These are phyloP conservation scores for Dermochelys coriacea DNA, from an alignment of 2,797 vertebrate species.

Conservation along the genomic window DNA sequence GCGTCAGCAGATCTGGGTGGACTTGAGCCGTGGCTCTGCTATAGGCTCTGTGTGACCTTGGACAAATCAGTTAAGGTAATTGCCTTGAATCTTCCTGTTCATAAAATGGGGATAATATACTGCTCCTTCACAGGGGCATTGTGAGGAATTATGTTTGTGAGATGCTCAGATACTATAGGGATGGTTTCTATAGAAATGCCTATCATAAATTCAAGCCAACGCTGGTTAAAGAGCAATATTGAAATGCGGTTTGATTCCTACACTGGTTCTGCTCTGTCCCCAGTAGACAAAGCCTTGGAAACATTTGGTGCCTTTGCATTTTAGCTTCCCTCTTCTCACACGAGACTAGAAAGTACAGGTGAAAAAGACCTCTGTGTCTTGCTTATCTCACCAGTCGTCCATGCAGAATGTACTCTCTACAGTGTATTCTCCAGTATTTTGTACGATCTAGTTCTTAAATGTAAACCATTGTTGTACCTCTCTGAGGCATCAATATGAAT, in stretches of 20 bases:
- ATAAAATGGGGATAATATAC: not conserved
- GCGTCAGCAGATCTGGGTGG: not conserved
- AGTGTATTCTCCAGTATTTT: not conserved
- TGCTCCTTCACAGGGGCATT: not conserved
- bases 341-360: not conserved
- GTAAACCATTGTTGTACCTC: not conserved
- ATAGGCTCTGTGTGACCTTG: not conserved
- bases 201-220: not conserved
- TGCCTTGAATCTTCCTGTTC: not conserved
- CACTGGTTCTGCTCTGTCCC: slow-evolving; percentile 9
- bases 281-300: not conserved
- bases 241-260: not conserved
- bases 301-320: not conserved
- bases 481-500: not conserved
- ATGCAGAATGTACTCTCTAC: not conserved
- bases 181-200: not conserved
- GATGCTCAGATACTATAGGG: not conserved
- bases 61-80: not conserved
- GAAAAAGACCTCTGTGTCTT: not conserved
- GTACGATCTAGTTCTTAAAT: not conserved
- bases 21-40: not conserved
- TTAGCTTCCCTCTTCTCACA: not conserved
- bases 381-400: not conserved
- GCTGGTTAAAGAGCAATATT: not conserved
- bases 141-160: slow-evolving; percentile 4